Evolutionary conservation across 30 jellyfish, hydroid and myxozoan genomes (phyloP), one percentile per base, ranked within the genome.

Genomic region (Chrysaora quinquecirrha): DNA sequence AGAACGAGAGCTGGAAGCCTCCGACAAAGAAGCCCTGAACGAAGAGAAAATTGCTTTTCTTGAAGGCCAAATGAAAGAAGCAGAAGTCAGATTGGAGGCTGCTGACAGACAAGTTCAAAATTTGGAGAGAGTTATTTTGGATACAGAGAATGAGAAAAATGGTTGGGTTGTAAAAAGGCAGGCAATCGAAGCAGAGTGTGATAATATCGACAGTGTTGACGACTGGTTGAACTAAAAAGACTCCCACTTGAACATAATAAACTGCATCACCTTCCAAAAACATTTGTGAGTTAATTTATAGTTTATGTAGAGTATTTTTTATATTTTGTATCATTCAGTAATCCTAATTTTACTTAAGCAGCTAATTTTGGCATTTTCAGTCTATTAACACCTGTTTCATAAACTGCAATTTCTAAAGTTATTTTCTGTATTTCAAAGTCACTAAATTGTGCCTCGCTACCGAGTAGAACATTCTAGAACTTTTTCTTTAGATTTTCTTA

Each of bases 11-110:
- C 76, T 75, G 7, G 97, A 86, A 32, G 34, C 96, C 14, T 71
- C 87, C 20, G 93, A 76, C 73, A 66, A 71, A 32, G 98, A 93
- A 62, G 89, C 82, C n/a, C 77, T 80, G 23, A 93, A 85, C 49
- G 98, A 87, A 50, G 98, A 93, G 34, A 82, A 93, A 71, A 69
- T 81, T 30, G 78, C 89, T 22, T 81, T 93, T 82, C 64, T 93
- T 60, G 96, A 67, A 27, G 64, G 90, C 29, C 97, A 93, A 65
- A 80, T 86, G 79, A 93, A 93, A 75, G 98, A 93, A 81, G 90
- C 95, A 1, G 98, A 91, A 35, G 92, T 73, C 19, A 85, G 96
- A 33, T 79, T 78, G 20, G 98, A 93, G 72, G 97, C 98, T 23
- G 98, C 98, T 0, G 97, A 86, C 28, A 75, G 98, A 76, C 75